Conservation (phyloP, 2,113 vertebrate species). For the Sebastes fasciatus region DNA sequence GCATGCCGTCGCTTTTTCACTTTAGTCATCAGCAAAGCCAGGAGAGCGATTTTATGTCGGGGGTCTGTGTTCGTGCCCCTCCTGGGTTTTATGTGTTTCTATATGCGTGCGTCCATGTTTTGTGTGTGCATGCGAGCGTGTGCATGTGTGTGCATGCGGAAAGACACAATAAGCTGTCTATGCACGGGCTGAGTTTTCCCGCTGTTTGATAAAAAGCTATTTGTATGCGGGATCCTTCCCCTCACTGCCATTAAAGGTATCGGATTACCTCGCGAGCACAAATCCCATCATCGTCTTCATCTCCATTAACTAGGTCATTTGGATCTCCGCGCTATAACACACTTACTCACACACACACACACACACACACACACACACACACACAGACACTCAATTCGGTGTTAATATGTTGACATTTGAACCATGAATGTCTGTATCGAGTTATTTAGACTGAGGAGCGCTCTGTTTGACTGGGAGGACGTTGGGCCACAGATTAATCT, state of each 20-base stretch:
- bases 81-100: conserved; percentile 14
- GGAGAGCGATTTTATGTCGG: conserved; percentile 32
- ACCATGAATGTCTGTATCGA: conserved; percentile 24
- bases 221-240: conserved; percentile 63
- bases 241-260: conserved; percentile 61
- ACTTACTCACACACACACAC: conserved; percentile 7
- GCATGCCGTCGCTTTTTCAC: conserved; percentile 48
- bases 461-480: conserved; percentile 29
- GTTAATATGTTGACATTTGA: conserved; percentile 73
- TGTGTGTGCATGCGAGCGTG: not conserved
- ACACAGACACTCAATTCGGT: conserved; percentile 19
- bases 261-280: conserved; percentile 61
- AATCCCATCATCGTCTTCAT: conserved; percentile 71
- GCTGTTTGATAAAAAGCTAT: conserved; percentile 62
- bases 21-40: conserved; percentile 70
- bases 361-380: conserved; percentile 4
- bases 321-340: conserved; percentile 29
- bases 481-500: conserved; percentile 45
- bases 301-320: conserved; percentile 74
- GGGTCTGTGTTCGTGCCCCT: conserved; percentile 21
- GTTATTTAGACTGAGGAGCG: conserved; percentile 37
- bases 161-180: conserved; percentile 3
- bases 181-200: conserved; percentile 13
- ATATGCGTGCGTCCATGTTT: not conserved
- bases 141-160: not conserved